phyloP scores from a whole-genome alignment of 2,797 vertebrate genomes.

The Coluber constrictor region DNA sequence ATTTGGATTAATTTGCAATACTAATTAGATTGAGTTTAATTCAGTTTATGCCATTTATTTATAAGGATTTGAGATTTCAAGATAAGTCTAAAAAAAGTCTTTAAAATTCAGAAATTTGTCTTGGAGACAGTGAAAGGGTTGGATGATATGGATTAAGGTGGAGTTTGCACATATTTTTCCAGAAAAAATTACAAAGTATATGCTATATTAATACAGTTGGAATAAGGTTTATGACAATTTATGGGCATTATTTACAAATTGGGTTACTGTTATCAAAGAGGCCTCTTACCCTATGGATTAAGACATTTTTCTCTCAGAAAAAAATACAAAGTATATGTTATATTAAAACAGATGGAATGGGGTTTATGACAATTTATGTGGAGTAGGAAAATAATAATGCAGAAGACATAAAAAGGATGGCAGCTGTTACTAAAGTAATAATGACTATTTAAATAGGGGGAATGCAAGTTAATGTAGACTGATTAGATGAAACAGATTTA shows the following conservation, averaged over 20 bases:
- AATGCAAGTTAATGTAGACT: not conserved
- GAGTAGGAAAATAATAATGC: not conserved
- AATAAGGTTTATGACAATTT: not conserved
- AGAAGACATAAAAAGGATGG: not conserved
- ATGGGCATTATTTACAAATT: not conserved
- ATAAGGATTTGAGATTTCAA: conserved; percentile 20
- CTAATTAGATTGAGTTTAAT: conserved; percentile 31
- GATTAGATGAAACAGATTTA: not conserved
- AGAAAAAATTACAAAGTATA: not conserved
- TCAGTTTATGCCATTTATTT: conserved; percentile 33
- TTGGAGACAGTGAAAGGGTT: not conserved
- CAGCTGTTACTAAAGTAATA: not conserved
- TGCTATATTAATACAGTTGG: not conserved
- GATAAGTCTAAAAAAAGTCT: not conserved
- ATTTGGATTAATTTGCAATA: conserved; percentile 32
- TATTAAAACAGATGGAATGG: not conserved
- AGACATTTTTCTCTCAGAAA: not conserved
- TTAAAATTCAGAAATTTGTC: not conserved
- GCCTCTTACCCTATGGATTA: not conserved
- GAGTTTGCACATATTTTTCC: not conserved
- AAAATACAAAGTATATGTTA: not conserved
- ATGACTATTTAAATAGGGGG: not conserved
- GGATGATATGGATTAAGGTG: not conserved
- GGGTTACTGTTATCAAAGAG: not conserved
- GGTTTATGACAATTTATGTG: not conserved